Evolutionary conservation across 2,888 invertebrate genomes (phyloP), one percentile per base, ranked within the genome.

Genomic region (Campoplex nolae): DNA sequence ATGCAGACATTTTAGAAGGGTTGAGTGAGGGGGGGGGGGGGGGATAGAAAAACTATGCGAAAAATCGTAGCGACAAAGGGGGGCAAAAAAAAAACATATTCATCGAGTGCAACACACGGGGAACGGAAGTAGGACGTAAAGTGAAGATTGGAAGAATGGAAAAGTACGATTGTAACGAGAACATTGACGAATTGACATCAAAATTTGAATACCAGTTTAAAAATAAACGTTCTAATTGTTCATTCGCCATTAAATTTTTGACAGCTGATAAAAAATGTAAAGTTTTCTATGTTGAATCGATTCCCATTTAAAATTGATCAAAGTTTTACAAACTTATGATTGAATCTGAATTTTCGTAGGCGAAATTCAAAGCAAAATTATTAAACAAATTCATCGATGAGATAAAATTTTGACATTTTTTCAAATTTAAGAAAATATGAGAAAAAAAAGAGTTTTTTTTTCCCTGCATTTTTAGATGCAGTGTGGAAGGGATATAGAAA

Each of bases 61-160:
- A 78, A 85, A 68, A 87, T 78, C 73, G 71, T 70, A 77, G 77
- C 77, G 77, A 58, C 42, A 62, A 16, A 48, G 54, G 45, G 16
- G 58, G 38, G 6, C 1, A 56, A 4, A 54, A n/a, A 76, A 78
- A 83, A 73, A 80, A 76, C 8, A 81, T 81, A 77, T 78, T 54
- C 48, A 80, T 80, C 86, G 77, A 84, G 88, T 86, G 86, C 80
- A 82, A 82, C 80, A 84, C 82, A 81, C 35, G 76, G 67, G 71
- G 58, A 81, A 9, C 42, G 62, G 45, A 67, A 42, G 51, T 58
- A 38, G 71, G 45, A 62, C 32, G 32, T 18, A 13, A 32, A 54
- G 38, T 32, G 35, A 28, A 51, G 23, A 45, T 13, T 28, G 28
- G 6, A 16, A 45, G 28, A 45, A 45, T 23, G 23, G 13, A 45